Evolutionary conservation across 2,797 vertebrate genomes (phyloP), one percentile per base, ranked within the genome.

Genomic region (Clarias fuscus): DNA sequence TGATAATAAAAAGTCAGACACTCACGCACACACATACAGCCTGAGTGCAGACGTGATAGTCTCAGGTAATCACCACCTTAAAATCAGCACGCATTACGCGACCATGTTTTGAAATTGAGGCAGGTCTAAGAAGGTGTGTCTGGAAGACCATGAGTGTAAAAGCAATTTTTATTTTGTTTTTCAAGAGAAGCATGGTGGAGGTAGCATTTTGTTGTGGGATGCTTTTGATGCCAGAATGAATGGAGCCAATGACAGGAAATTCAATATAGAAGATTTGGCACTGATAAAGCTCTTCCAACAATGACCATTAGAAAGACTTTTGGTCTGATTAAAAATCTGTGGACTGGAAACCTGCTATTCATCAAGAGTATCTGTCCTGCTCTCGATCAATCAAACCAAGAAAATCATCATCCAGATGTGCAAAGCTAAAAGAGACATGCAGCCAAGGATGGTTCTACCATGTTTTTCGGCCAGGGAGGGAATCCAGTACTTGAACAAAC

Each of bases 31-130:
- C 33, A 79, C 56, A 48, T 13, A 33, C 1, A 53, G 61, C 24
- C 64, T 56, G 64, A 67, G 64, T 33, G 43, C 80, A 68, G 80
- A 82, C 64, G 4, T 30, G 62, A 67, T 68, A 33, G 56, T 82
- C 43, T 56, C 64, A 82, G 80, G 64, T 82, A 80, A 80, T 80
- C 77, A 80, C 77, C 59, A 80, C 59, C 59, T 80, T 64, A 40
- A 64, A 22, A 15, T n/a, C 33, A 62, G 58, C 22, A 0, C 6
- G 1, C 59, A 82, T 82, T 68, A 33, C 2, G 15, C 5, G 1
- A 56, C 22, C 64, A 56, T 67, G 56, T 67, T 14, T 67, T 64
- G 40, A 82, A 82, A 67, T 67, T 15, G 43, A 30, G 53, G 40
- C 43, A 68, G 30, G 80, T 68, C 64, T 53, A 40, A 53, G 17